A percentile compares a stretch with the other conserved stretches of the same genome.
Evolutionary conservation across 2,797 vertebrate genomes (phyloP).

Genomic region (Otolemur crassicaudatus): DNA sequence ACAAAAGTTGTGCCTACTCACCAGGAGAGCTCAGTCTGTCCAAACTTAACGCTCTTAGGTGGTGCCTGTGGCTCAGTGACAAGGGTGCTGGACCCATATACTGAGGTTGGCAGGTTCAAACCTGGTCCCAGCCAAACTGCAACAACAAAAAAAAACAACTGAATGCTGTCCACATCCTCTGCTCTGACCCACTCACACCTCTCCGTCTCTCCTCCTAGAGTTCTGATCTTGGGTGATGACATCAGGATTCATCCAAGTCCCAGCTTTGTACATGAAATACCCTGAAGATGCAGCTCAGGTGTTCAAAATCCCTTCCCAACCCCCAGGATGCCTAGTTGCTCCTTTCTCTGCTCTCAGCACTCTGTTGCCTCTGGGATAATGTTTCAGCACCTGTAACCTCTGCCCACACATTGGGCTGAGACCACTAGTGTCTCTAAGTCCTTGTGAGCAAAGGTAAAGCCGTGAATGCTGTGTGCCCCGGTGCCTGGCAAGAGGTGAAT

Average conservation of each 20-base stretch:
- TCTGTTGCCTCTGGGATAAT: not conserved
- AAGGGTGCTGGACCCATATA: no score
- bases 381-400: not conserved
- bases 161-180: not conserved
- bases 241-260: accelerated
- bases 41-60: not conserved
- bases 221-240: not conserved
- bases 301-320: not conserved
- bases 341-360: not conserved
- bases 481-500: not conserved
- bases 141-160: no score
- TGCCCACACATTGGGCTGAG: accelerated
- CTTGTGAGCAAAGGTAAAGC: not conserved
- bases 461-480: not conserved
- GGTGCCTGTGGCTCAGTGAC: no score
- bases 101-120: no score
- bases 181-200: accelerated
- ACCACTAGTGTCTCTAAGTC: not conserved
- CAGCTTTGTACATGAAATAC: accelerated
- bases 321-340: accelerated
- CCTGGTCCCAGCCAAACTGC: no score
- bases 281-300: not conserved
- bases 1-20: not conserved
- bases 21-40: not conserved
- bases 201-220: not conserved